These are phyloP conservation scores for Drosophila algonquin DNA, from an alignment of 2,888 invertebrate species.

Conservation along the genomic window DNA sequence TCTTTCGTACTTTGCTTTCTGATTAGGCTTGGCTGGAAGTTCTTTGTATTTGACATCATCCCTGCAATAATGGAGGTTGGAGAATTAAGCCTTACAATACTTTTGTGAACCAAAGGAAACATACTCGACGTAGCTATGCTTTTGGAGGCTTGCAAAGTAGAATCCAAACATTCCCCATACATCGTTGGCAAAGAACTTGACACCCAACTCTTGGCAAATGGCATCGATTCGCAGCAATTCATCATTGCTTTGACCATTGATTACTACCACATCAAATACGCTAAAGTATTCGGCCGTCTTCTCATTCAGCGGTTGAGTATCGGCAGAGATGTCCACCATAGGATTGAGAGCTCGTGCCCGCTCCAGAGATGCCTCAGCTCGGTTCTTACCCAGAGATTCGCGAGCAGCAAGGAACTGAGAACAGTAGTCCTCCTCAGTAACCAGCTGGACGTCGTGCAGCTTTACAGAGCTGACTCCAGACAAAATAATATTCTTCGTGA, in stretches of 20 bases:
- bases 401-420: constrained; percentile 93
- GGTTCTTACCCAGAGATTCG: constrained; percentile 90
- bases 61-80: constrained; percentile 80
- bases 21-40: constrained; percentile 85
- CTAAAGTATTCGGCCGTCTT: constrained; percentile 90
- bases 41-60: constrained; percentile 85
- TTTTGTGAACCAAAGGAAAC: constrained; percentile 62
- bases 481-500: constrained; percentile 97
- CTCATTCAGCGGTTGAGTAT: constrained; percentile 87
- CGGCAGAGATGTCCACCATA: constrained; percentile 92
- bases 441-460: constrained; percentile 90
- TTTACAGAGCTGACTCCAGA: constrained; percentile 96
- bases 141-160: constrained; percentile 94
- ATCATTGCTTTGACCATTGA: constrained; percentile 89
- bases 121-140: constrained; percentile 92
- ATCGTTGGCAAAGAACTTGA: constrained; percentile 95
- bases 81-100: background rate
- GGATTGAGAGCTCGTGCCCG: constrained; percentile 95
- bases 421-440: constrained; percentile 89
- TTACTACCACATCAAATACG: constrained; percentile 92
- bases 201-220: constrained; percentile 89
- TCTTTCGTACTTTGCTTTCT: constrained; percentile 85
- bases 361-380: constrained; percentile 92
- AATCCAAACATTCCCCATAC: constrained; percentile 97
- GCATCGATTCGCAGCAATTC: constrained; percentile 90